Evolutionary conservation across 2,113 vertebrate species (phyloP), one percentile per base, ranked within the genome.

Genomic region (Bambusicola thoracicus): DNA sequence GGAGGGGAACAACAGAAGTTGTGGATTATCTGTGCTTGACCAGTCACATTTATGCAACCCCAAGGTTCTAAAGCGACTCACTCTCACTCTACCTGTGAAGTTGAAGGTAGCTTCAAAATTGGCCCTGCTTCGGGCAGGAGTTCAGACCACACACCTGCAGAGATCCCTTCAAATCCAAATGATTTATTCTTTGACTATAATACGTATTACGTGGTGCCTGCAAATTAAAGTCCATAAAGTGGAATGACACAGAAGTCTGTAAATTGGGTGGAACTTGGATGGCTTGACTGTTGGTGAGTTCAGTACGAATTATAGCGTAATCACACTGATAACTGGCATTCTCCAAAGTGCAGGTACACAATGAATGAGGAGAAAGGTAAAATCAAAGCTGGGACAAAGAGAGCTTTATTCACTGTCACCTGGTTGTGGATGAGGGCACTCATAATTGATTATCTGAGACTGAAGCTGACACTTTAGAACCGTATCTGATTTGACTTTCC

Each of bases 301-400:
- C 62, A 43, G 0, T 82, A 48, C 2, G 4, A 77, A 25, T 51
- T 79, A n/a, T 10, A 13, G 44, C 21, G 32, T 13, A 59, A 30
- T 27, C 1, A 18, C 55, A 24, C 29, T 79, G 69, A 24, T 77
- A 40, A 34, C 4, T 77, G 24, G 59, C 30, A 67, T 80, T n/a
- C 14, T 81, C n/a, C 5, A 17, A 38, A 79, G 40, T 4, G 7
- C 0, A 0, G 34, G 8, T 56, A 13, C 63, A 32, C 6, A 40
- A 1, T 5, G 7, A 48, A 3, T 58, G 21, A 86, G 73, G 88
- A 73, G 12, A 81, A 77, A 30, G 3, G 10, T 69, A 34, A 79
- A 85, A 85, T 24, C 46, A 40, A 92, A 81, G 36, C 22, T 19
- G 38, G 13, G 49, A 34, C 38, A 40, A 56, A 89, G 49, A 85